Percentiles rank a stretch among this genome's conserved stretches.
phyloP scores from a whole-genome alignment of 2,888 invertebrate genomes.

The Hypselothyrea guttata region DNA sequence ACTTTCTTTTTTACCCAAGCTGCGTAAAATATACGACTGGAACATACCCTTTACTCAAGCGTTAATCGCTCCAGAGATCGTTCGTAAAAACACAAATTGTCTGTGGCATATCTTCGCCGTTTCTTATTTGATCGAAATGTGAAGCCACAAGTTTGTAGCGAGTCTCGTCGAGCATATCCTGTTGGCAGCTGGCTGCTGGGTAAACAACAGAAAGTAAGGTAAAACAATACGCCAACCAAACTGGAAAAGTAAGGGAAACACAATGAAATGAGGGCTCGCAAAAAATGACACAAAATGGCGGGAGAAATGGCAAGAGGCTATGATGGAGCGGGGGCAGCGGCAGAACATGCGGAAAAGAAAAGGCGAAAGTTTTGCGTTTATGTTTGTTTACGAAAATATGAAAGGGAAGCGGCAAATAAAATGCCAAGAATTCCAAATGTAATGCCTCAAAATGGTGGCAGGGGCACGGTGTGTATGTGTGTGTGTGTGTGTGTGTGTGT shows the following conservation, averaged over 20 bases:
- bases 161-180: no score
- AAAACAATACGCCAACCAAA: conserved; percentile 16
- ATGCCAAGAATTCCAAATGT: conserved; percentile 44
- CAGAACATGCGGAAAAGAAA: conserved; percentile 33
- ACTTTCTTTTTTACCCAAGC: conserved; percentile 4
- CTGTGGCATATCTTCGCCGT: no score
- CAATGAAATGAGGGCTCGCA: conserved; percentile 40
- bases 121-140: no score
- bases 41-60: no score
- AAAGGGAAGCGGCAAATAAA: conserved; percentile 64
- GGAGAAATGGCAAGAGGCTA: not conserved
- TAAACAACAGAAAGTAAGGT: conserved; percentile 22
- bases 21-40: not conserved
- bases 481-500: conserved; percentile 16
- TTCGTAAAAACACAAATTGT: no score
- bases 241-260: conserved; percentile 13
- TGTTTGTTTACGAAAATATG: conserved; percentile 71
- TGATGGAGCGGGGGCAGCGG: not conserved
- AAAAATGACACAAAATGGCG: conserved; percentile 47
- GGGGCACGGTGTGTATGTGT: conserved; percentile 12
- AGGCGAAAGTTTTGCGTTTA: conserved; percentile 60
- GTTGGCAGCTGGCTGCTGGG: no score
- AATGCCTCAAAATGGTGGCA: not conserved
- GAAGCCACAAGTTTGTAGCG: no score
- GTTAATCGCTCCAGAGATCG: no score